Conservation (phyloP, 2,113 vertebrate species). For the Shinisaurus crocodilurus region DNA sequence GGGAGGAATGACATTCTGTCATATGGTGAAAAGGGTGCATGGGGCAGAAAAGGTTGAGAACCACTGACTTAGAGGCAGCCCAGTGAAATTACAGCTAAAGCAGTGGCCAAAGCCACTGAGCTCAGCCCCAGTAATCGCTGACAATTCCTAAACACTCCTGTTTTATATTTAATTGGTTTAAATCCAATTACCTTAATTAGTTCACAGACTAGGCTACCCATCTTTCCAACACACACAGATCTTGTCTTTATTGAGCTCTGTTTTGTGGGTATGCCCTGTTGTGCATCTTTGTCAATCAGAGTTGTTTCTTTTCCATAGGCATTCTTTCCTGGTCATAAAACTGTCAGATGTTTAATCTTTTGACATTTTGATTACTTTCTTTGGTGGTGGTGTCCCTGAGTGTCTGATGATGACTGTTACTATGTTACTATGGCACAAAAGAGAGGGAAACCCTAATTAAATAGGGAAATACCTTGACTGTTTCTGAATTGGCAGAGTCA, state of each 20-base stretch:
- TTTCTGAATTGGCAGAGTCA: constrained; percentile 21
- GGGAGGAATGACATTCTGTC: no score
- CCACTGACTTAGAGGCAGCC: no score
- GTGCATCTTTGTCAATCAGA: neutral
- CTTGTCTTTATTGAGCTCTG: neutral
- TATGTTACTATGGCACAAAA: constrained; percentile 1
- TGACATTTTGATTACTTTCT: constrained; percentile 13
- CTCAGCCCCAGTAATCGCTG: neutral
- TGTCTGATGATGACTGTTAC: constrained; percentile 3
- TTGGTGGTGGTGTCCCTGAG: neutral
- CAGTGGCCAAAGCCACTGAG: no score
- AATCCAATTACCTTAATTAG: no score
- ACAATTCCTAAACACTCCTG: neutral
- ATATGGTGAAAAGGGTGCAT: no score
- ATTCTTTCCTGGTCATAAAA: constrained; percentile 2
- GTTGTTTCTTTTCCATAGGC: neutral
- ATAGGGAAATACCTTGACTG: constrained; percentile 9
- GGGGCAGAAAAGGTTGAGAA: no score
- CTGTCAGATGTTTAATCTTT: neutral
- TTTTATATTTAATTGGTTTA: neutral
- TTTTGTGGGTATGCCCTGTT: neutral
- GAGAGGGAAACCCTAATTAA: neutral
- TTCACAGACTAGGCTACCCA: neutral
- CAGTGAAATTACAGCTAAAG: no score
- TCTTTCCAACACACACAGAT: neutral